Conservation (phyloP, 2,888 invertebrate species). For the Boloria selene region DNA sequence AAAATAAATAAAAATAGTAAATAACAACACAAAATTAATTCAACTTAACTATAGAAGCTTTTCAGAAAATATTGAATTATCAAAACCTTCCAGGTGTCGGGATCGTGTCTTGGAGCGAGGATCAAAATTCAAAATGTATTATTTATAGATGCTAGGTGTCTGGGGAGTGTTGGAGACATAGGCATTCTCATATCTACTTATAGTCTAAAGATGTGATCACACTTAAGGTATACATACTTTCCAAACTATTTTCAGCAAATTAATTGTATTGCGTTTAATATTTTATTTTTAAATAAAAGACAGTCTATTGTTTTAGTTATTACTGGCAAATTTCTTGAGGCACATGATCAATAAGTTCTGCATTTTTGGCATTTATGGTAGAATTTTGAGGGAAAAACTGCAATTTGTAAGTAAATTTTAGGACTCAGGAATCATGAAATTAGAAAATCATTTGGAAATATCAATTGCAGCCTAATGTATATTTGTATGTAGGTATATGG, state of each 20-base stretch:
- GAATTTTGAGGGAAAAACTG: too few species aligned
- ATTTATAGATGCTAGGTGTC: conserved; percentile 58
- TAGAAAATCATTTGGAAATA: too few species aligned
- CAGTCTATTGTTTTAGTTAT: too few species aligned
- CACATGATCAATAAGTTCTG: too few species aligned
- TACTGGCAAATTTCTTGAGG: too few species aligned
- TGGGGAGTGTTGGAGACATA: conserved; percentile 39
- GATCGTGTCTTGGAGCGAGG: conserved; percentile 49
- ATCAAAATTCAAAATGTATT: conserved; percentile 66
- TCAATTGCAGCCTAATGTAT: too few species aligned
- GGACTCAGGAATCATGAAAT: too few species aligned
- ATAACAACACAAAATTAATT: background rate
- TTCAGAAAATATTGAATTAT: conserved; percentile 44
- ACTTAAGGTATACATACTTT: conserved; percentile 17
- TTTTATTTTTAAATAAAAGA: too few species aligned
- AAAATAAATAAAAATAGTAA: background rate
- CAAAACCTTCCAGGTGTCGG: conserved; percentile 45
- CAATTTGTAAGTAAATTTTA: too few species aligned
- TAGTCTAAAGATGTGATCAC: conserved; percentile 25
- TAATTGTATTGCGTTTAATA: too few species aligned
- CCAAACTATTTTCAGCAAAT: background rate
- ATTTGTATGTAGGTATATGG: too few species aligned
- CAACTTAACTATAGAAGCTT: conserved; percentile 31
- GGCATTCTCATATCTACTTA: conserved; percentile 37
- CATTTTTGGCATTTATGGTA: too few species aligned